Conservation (phyloP, 2,888 invertebrate species). For the Salticus scenicus region DNA sequence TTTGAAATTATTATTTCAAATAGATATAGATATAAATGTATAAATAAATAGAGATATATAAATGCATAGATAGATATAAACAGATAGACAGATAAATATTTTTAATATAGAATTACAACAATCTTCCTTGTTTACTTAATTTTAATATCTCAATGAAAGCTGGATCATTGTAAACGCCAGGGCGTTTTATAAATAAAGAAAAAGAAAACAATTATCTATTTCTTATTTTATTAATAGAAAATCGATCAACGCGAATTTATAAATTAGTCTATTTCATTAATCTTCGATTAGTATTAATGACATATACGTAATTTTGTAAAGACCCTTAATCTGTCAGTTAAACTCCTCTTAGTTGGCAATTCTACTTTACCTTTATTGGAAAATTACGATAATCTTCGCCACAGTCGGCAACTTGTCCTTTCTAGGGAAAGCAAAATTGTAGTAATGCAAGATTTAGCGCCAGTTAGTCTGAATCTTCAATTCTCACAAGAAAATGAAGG, state of each 20-base stretch:
- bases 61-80: too few relatives aligned
- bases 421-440: background rate
- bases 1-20: too few relatives aligned
- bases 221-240: too few relatives aligned
- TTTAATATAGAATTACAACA: too few relatives aligned
- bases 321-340: background rate
- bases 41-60: too few relatives aligned
- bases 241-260: background rate
- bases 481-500: background rate
- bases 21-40: too few relatives aligned
- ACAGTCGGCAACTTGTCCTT: background rate
- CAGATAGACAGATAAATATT: too few relatives aligned
- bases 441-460: slow-evolving; percentile 4
- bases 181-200: too few relatives aligned
- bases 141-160: too few relatives aligned
- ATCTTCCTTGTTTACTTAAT: too few relatives aligned
- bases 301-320: background rate
- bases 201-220: too few relatives aligned
- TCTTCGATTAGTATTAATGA: background rate
- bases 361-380: background rate
- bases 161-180: too few relatives aligned
- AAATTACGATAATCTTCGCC: background rate
- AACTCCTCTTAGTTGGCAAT: background rate
- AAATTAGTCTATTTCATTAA: background rate
- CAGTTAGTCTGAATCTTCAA: background rate